These are phyloP conservation scores for Armadillidium nasatum DNA, from an alignment of 1,140 invertebrate species.

Conservation along the genomic window DNA sequence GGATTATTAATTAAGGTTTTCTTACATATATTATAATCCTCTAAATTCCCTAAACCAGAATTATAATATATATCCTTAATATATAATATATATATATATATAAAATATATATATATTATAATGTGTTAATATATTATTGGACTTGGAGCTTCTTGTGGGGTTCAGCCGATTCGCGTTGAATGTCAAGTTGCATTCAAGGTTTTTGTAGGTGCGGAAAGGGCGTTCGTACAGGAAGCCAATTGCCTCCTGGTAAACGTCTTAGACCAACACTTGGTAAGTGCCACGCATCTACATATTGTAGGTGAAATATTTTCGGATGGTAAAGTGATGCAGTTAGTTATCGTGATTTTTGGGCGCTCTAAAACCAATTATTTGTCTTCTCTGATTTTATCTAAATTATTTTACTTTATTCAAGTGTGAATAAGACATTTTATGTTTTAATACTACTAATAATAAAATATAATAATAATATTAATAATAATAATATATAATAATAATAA, in stretches of 20 bases:
- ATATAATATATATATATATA: not conserved
- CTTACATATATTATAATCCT: not conserved
- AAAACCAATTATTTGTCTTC: not conserved
- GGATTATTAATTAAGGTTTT: not conserved
- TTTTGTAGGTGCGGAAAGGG: slow-evolving; percentile 19
- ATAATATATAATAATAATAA: no score
- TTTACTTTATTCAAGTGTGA: no score
- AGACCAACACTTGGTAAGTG: no score
- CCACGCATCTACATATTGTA: not conserved
- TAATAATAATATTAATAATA: no score
- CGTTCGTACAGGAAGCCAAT: no score
- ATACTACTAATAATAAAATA: no score
- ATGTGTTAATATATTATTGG: not conserved
- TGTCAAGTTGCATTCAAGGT: slow-evolving; percentile 26
- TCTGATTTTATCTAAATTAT: no score
- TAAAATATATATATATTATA: not conserved
- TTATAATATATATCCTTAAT: not conserved
- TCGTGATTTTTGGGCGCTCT: not conserved
- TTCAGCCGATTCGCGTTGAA: slow-evolving; percentile 17
- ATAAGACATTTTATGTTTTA: no score
- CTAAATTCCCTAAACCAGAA: not conserved
- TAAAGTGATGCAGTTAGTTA: not conserved
- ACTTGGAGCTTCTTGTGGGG: slow-evolving; percentile 4
- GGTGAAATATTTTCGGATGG: not conserved
- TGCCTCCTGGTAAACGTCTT: slow-evolving; percentile 19